Evolutionary conservation across 2,888 invertebrate genomes (phyloP).

Genomic region (Pinctada fucata): DNA sequence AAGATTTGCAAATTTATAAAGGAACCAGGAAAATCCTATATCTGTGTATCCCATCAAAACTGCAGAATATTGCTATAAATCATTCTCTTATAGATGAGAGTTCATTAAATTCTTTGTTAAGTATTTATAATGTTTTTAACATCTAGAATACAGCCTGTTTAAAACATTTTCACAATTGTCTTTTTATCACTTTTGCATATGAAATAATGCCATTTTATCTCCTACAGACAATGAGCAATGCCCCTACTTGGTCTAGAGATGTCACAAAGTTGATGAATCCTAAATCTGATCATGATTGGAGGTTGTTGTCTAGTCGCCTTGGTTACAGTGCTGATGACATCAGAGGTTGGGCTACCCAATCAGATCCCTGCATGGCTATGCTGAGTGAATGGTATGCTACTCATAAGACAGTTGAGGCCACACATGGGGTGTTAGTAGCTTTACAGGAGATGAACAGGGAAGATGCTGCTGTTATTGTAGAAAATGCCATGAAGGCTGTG

Average conservation of each 20-base stretch:
- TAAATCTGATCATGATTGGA: slow-evolving; percentile 70
- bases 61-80: no score
- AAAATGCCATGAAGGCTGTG: slow-evolving; percentile 69
- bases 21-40: no score
- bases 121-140: not conserved
- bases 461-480: slow-evolving; percentile 71
- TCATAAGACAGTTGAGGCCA: slow-evolving; percentile 71
- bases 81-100: no score
- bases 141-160: not conserved
- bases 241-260: slow-evolving; percentile 73
- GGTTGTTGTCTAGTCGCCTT: slow-evolving; percentile 70
- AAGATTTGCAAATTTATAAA: no score
- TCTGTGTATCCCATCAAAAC: no score
- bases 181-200: not conserved
- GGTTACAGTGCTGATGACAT: slow-evolving; percentile 73
- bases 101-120: no score
- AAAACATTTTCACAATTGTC: not conserved
- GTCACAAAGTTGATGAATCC: slow-evolving; percentile 71
- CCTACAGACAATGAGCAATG: slow-evolving; percentile 72
- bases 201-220: no score
- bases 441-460: slow-evolving; percentile 71
- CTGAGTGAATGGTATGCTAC: slow-evolving; percentile 74
- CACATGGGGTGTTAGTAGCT: slow-evolving; percentile 64
- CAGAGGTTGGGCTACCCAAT: slow-evolving; percentile 70
- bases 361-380: slow-evolving; percentile 73